These are phyloP conservation scores for Magallana gigas DNA, from an alignment of 1,140 invertebrate species.

Conservation along the genomic window DNA sequence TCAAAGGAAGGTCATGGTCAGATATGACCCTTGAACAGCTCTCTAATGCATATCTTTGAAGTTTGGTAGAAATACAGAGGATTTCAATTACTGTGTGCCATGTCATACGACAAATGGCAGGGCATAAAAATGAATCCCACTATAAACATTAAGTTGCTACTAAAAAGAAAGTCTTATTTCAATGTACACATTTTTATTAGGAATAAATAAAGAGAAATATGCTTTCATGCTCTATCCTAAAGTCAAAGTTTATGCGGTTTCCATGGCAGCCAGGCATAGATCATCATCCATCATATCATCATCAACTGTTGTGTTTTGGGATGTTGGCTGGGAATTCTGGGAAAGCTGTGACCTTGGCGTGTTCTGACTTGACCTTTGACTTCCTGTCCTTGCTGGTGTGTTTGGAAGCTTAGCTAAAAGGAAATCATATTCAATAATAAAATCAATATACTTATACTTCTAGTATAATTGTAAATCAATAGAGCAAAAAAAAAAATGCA, in stretches of 20 bases:
- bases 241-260: constrained; percentile 23
- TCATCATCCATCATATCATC: constrained; percentile 66
- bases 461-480: too few relatives aligned
- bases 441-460: too few relatives aligned
- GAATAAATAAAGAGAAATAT: not conserved
- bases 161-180: not conserved
- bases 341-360: constrained; percentile 51
- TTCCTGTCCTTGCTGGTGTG: not conserved
- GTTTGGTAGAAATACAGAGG: too few relatives aligned
- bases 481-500: too few relatives aligned
- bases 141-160: too few relatives aligned
- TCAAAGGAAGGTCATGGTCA: too few relatives aligned
- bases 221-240: not conserved
- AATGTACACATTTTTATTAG: not conserved
- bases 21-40: too few relatives aligned
- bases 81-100: too few relatives aligned
- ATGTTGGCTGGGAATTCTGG: constrained; percentile 34
- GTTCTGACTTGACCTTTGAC: constrained; percentile 48
- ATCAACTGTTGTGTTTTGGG: constrained; percentile 28
- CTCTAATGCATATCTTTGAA: too few relatives aligned
- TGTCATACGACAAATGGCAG: too few relatives aligned
- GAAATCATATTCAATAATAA: not conserved
- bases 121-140: too few relatives aligned
- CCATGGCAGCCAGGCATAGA: constrained; percentile 47
- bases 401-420: not conserved